A percentile compares a stretch with the other conserved stretches of the same genome.
Conservation (phyloP, 2,888 invertebrate species). For the Melinopterus prodromus region DNA sequence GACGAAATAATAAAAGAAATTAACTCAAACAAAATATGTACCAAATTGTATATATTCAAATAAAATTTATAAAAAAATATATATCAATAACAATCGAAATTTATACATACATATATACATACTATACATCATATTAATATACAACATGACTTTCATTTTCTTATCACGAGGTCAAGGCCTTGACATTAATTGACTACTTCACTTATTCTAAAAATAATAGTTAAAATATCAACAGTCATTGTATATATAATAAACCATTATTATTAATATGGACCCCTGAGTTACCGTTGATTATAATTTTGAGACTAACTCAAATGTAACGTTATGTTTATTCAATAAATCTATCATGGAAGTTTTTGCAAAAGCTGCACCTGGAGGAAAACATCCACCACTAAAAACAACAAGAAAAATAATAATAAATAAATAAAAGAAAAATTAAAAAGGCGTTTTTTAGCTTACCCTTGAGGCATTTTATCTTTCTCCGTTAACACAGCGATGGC, state of each 20-base stretch:
- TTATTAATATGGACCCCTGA: background rate
- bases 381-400: slow-evolving; percentile 81
- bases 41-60: background rate
- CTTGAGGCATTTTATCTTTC: slow-evolving; percentile 75
- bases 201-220: background rate
- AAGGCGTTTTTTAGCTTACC: slow-evolving; percentile 62
- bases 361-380: slow-evolving; percentile 88
- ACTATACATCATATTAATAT: background rate
- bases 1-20: background rate
- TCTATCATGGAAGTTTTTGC: slow-evolving; percentile 79
- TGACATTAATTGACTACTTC: background rate
- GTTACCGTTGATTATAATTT: slow-evolving; percentile 27
- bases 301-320: slow-evolving; percentile 71
- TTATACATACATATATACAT: background rate
- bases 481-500: slow-evolving; percentile 82
- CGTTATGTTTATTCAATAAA: slow-evolving; percentile 74
- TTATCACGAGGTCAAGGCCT: background rate
- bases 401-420: slow-evolving; percentile 33
- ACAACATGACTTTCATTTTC: background rate
- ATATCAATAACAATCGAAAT: background rate
- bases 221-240: background rate
- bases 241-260: background rate
- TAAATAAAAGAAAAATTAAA: slow-evolving; percentile 18
- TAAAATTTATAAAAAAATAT: background rate
- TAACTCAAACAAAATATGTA: background rate